A percentile compares a stretch with the other conserved stretches of the same genome.
Conservation (phyloP, 1,140 invertebrate species). For the Bursaphelenchus mucronatus region DNA sequence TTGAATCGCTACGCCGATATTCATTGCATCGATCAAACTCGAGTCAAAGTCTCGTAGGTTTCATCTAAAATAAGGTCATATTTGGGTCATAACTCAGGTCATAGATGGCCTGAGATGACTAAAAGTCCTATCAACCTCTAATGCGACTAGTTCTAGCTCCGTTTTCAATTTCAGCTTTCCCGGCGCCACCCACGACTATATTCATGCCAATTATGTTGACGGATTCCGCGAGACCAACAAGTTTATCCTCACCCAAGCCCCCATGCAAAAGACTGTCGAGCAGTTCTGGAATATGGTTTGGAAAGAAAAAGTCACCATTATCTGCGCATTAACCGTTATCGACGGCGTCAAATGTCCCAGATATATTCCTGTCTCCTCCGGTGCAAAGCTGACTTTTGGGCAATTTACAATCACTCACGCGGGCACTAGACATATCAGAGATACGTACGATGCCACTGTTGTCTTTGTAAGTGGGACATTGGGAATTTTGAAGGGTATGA, state of each 20-base stretch:
- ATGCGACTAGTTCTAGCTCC: too few relatives aligned
- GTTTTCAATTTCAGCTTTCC: slow-evolving; percentile 14
- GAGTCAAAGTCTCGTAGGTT: slow-evolving; percentile 32
- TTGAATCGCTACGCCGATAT: slow-evolving; percentile 43
- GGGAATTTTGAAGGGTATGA: neutral
- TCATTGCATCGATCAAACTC: slow-evolving; percentile 29
- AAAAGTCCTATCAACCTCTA: neutral
- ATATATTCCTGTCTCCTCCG: slow-evolving; percentile 31
- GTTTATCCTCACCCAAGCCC: slow-evolving; percentile 43
- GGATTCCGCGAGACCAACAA: slow-evolving; percentile 41
- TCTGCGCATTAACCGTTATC: slow-evolving; percentile 30
- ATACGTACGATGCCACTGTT: slow-evolving; percentile 40
- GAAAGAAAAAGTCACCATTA: slow-evolving; percentile 34
- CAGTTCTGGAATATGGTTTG: slow-evolving; percentile 47
- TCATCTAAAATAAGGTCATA: neutral
- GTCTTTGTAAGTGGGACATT: slow-evolving; percentile 21
- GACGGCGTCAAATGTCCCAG: slow-evolving; percentile 28
- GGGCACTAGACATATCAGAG: slow-evolving; percentile 32
- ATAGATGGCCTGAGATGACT: too few relatives aligned
- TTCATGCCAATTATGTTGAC: slow-evolving; percentile 46
- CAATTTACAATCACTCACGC: slow-evolving; percentile 28
- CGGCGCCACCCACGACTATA: slow-evolving; percentile 36
- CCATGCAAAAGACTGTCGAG: slow-evolving; percentile 29
- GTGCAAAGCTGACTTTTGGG: slow-evolving; percentile 21
- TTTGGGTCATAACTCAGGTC: neutral